Conservation (phyloP, 2,113 vertebrate genomes). For the Anas platyrhynchos region DNA sequence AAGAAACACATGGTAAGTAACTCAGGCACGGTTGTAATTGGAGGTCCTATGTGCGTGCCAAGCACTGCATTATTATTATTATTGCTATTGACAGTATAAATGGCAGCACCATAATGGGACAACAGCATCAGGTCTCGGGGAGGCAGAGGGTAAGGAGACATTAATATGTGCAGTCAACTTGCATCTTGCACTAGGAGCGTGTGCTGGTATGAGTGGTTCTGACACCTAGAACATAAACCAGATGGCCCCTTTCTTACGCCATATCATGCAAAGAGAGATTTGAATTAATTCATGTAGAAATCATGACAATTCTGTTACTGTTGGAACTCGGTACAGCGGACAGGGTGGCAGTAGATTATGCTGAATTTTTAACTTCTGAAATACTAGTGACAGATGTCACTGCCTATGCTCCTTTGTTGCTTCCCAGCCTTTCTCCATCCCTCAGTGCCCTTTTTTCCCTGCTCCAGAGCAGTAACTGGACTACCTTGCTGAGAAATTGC, state of each 20-base stretch:
- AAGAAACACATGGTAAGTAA: background rate
- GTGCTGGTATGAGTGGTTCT: constrained; percentile 72
- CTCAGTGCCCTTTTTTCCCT: background rate
- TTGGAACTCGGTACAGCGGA: constrained; percentile 58
- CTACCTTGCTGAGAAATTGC: background rate
- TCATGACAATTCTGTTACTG: constrained; percentile 64
- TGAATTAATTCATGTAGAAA: constrained; percentile 72
- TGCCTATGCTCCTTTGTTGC: constrained; percentile 31
- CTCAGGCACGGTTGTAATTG: background rate
- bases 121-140: constrained; percentile 30
- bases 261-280: constrained; percentile 65
- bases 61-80: background rate
- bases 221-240: constrained; percentile 73
- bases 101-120: constrained; percentile 24
- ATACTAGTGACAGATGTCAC: constrained; percentile 56
- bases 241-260: constrained; percentile 72
- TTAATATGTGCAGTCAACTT: constrained; percentile 63
- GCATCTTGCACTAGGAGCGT: constrained; percentile 9
- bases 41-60: background rate
- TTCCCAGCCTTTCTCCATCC: background rate
- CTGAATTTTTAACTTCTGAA: constrained; percentile 62
- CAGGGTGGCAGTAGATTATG: constrained; percentile 62
- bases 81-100: background rate
- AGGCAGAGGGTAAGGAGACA: constrained; percentile 59
- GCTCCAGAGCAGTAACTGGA: background rate